phyloP scores from a whole-genome alignment of 1,140 invertebrate genomes.

The Carcinoscorpius rotundicauda region DNA sequence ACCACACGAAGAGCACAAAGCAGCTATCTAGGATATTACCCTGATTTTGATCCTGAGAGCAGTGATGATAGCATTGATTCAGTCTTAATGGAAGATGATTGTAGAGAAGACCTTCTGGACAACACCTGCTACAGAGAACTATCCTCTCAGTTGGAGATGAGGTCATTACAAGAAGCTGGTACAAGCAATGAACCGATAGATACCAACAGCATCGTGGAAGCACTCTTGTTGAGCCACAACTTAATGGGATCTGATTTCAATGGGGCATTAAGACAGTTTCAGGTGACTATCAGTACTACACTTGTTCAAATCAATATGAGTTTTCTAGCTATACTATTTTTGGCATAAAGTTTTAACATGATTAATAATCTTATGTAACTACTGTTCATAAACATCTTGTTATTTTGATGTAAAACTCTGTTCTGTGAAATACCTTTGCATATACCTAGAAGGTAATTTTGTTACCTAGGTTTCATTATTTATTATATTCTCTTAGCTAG shows the following conservation, averaged over 20 bases:
- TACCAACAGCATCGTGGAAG: conserved; percentile 36
- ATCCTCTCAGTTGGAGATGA: conserved; percentile 27
- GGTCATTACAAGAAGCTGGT: conserved; percentile 18
- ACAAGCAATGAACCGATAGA: conserved; percentile 22
- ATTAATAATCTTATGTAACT: too few species aligned
- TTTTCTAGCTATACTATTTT: too few species aligned
- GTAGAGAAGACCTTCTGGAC: conserved; percentile 35
- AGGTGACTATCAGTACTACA: conserved; percentile 5
- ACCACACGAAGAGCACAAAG: conserved; percentile 5
- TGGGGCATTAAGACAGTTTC: conserved; percentile 17
- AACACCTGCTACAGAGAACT: conserved; percentile 32
- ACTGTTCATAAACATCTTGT: too few species aligned
- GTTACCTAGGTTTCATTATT: too few species aligned
- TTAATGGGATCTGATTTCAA: conserved; percentile 16
- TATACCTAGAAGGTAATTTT: too few species aligned
- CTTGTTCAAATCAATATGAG: too few species aligned
- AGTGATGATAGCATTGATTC: conserved; percentile 38
- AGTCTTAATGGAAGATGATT: conserved; percentile 34
- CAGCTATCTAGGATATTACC: conserved; percentile 27
- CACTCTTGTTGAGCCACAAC: conserved; percentile 39
- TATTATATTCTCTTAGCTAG: too few species aligned
- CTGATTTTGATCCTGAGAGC: conserved; percentile 28
- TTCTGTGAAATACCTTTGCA: too few species aligned
- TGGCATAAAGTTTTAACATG: too few species aligned
- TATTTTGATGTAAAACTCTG: too few species aligned